phyloP scores from a whole-genome alignment of 2,888 invertebrate species.

The Archips xylosteana region DNA sequence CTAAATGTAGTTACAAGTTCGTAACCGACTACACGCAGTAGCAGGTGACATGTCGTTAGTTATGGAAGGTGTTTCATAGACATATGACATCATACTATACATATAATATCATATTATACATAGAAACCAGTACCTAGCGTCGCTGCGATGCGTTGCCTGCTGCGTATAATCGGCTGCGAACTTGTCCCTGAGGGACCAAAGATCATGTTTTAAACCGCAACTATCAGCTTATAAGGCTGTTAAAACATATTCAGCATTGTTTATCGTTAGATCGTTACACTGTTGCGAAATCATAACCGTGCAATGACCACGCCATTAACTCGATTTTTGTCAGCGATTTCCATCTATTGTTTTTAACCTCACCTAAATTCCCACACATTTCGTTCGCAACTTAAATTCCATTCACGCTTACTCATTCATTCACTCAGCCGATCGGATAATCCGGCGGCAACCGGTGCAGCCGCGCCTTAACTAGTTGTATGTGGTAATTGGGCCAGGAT shows the following conservation, averaged over 20 bases:
- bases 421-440: slow-evolving; percentile 36
- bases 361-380: slow-evolving; percentile 26
- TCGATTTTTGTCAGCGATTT: not conserved
- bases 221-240: not conserved
- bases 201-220: not conserved
- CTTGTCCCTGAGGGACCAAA: not conserved
- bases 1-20: no score
- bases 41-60: no score
- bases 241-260: not conserved
- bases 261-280: not conserved
- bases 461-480: slow-evolving; percentile 42
- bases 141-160: no score
- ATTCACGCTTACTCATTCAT: slow-evolving; percentile 40
- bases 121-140: no score
- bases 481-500: slow-evolving; percentile 43
- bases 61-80: no score
- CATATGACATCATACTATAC: no score
- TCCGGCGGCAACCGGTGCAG: slow-evolving; percentile 34
- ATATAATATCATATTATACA: no score
- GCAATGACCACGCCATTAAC: not conserved
- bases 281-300: not conserved
- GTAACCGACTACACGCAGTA: no score
- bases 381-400: slow-evolving; percentile 34
- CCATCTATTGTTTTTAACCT: slow-evolving; percentile 19
- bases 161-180: not conserved